Evolutionary conservation across 2,113 vertebrate species (phyloP), one percentile per base, ranked within the genome.

Genomic region (Papio anubis): DNA sequence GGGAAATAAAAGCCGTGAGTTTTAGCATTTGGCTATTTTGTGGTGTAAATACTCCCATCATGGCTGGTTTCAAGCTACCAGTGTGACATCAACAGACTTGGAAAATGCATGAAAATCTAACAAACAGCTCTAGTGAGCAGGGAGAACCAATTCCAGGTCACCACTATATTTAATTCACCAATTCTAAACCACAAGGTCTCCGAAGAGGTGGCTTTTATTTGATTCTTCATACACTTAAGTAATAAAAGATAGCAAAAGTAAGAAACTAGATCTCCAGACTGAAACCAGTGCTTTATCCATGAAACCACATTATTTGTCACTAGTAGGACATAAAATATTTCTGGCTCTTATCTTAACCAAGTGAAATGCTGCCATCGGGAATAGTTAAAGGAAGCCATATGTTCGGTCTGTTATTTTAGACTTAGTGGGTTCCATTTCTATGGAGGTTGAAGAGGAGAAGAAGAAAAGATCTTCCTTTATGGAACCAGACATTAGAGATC

Each of bases 51-150:
- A 66, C 43, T 85, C 55, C 40, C 64, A 82, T 25, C 21, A 40
- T n/a, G 73, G 40, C 21, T 55, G 55, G 92, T 91, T 87, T 55
- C 70, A 92, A 64, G 23, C 48, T 87, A 91, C 68, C 27, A 61
- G 48, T 0, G 35, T 93, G 83, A 89, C 61, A 93, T 73, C 66
- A 79, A 55, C 43, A 40, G 48, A 64, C 61, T 93, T 95, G 61
- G 14, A 87, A 93, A 88, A 87, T 66, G 80, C 55, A 93, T n/a
- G 73, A 68, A 55, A 68, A 50, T 83, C 35, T 80, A 97, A 76
- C 38, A 23, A 70, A 85, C 45, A 75, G 73, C n/a, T 91, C 73
- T 86, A 72, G n/a, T 27, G 72, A 88, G 72, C 52, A 92, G n/a
- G 40, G 13, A 88, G 23, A 72, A 48, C 21, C n/a, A 73, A 82